A percentile compares a stretch with the other conserved stretches of the same genome.
Evolutionary conservation across 2,888 invertebrate genomes (phyloP).

Genomic region (Emmelina monodactyla): DNA sequence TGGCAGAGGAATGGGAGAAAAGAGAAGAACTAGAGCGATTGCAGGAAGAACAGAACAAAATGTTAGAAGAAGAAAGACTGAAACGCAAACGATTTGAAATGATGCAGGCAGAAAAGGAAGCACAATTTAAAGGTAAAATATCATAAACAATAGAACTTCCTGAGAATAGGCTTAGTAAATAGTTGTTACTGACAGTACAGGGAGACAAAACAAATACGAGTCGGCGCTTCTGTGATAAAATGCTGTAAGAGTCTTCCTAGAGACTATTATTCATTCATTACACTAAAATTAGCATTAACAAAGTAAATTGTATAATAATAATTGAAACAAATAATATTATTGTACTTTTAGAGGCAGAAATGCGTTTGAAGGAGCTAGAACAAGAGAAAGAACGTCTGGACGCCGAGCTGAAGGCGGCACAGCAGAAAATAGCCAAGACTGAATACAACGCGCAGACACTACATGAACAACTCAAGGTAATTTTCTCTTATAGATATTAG

Average conservation of each 20-base stretch:
- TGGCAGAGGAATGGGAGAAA: conserved; percentile 86
- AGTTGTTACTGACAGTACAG: too few relatives aligned
- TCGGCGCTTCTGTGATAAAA: too few relatives aligned
- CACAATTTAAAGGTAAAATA: conserved; percentile 69
- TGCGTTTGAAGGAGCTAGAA: conserved; percentile 73
- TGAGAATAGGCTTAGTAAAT: too few relatives aligned
- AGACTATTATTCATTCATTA: too few relatives aligned
- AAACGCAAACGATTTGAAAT: conserved; percentile 79
- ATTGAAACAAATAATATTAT: conserved; percentile 5
- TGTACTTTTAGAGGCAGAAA: conserved; percentile 71
- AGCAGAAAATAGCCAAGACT: conserved; percentile 72
- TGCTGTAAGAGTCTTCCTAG: too few relatives aligned
- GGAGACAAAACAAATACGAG: too few relatives aligned
- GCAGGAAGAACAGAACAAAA: conserved; percentile 77
- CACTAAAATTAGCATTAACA: too few relatives aligned
- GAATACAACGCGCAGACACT: conserved; percentile 63
- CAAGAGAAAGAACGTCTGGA: conserved; percentile 74
- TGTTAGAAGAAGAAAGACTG: conserved; percentile 76
- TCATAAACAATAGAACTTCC: too few relatives aligned
- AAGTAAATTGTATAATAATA: too few relatives aligned
- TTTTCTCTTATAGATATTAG: too few relatives aligned
- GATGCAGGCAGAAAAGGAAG: conserved; percentile 74
- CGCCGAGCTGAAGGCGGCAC: conserved; percentile 72
- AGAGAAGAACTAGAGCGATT: conserved; percentile 80
- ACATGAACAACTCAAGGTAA: conserved; percentile 47